Evolutionary conservation across 2,113 vertebrate species (phyloP), one percentile per base, ranked within the genome.

Genomic region (Serinus canaria): DNA sequence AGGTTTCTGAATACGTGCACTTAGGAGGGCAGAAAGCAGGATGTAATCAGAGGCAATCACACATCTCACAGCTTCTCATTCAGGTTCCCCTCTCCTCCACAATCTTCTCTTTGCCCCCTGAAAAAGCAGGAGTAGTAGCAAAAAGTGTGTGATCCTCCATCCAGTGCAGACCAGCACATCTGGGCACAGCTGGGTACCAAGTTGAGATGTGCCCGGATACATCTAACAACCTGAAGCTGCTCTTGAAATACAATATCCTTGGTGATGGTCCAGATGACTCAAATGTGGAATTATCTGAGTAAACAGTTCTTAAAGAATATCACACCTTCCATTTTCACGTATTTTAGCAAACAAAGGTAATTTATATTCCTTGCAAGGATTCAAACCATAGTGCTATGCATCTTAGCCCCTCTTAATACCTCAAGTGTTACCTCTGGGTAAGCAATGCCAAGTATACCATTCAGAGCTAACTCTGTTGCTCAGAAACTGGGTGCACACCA

Each of bases 1-100:
- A 39, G 9, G 3, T 50, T 85, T 70, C 33, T 0, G 0, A 82
- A 53, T n/a, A 35, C 2, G 43, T 22, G 22, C 11, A 22, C 13
- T 13, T 28, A 70, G 33, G 27, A 84, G 7, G 13, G 15, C 13
- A 75, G 49, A 55, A 23, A 76, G 21, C 8, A 49, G 22, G 25
- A 73, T 52, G 30, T 18, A 63, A 76, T 46, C 20, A 68, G 35
- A 47, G 21, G 33, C 63, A 39, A 17, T 64, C 30, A 56, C 6
- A 56, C 2, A 58, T 8, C 31, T 80, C 11, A 24, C 28, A 69
- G 31, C 10, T 74, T 78, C 44, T 69, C 15, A 43, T 52, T 81
- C 49, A 56, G 27, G 16, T 18, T 67, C 6, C 12, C 2, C 13
- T 82, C 9, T 47, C 12, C 13, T 77, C 22, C 37, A 31, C 17